Evolutionary conservation across 2,797 vertebrate species (phyloP).

Genomic region (Microtus californicus): DNA sequence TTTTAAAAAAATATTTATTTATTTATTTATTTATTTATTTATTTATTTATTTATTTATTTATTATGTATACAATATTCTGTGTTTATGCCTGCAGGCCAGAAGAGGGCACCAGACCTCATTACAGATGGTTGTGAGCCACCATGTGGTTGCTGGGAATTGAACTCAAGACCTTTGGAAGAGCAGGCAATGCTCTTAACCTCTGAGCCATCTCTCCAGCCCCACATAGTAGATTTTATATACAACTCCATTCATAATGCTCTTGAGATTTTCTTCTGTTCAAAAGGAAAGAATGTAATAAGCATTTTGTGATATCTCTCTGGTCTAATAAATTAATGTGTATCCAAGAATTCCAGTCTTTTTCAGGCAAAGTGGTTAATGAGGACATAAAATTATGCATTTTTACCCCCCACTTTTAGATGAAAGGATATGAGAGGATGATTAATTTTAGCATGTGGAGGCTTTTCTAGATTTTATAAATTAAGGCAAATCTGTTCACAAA

Average conservation of each 20-base stretch:
- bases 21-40: too few relatives aligned
- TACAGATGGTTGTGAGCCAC: too few relatives aligned
- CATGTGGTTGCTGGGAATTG: too few relatives aligned
- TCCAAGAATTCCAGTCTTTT: slow-evolving; percentile 70
- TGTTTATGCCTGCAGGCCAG: too few relatives aligned
- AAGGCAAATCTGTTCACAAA: slow-evolving; percentile 81
- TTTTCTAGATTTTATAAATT: slow-evolving; percentile 82
- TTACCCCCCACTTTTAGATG: slow-evolving; percentile 75
- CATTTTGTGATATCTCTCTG: slow-evolving; percentile 46
- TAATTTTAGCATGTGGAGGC: slow-evolving; percentile 76
- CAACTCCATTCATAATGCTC: slow-evolving; percentile 26
- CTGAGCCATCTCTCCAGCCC: too few relatives aligned
- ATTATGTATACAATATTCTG: too few relatives aligned
- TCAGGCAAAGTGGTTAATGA: slow-evolving; percentile 63
- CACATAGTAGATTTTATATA: slow-evolving; percentile 27
- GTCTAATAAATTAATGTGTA: slow-evolving; percentile 72
- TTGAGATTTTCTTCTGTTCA: not conserved
- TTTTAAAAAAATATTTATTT: too few relatives aligned
- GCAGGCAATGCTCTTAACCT: too few relatives aligned
- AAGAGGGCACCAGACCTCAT: too few relatives aligned
- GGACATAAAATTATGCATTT: slow-evolving; percentile 72
- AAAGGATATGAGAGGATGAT: slow-evolving; percentile 74
- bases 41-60: too few relatives aligned
- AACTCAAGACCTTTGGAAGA: too few relatives aligned
- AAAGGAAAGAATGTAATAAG: slow-evolving; percentile 51